Evolutionary conservation across 2,113 vertebrate species (phyloP).

Genomic region (Syngnathoides biaculeatus): DNA sequence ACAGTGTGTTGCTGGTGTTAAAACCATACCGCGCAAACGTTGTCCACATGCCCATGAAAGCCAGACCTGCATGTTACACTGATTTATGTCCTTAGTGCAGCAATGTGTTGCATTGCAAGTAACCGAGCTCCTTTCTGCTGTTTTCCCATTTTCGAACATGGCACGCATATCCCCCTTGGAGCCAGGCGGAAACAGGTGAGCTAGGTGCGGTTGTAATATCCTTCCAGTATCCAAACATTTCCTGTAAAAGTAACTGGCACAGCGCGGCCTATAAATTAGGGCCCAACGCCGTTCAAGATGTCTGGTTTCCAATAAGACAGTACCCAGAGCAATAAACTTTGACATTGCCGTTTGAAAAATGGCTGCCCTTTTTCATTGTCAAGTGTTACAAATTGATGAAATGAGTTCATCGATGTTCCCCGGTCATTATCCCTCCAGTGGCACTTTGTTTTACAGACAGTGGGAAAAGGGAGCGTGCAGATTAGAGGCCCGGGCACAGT

Average conservation of each 20-base stretch:
- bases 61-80: conserved; percentile 54
- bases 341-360: conserved; percentile 89
- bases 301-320: conserved; percentile 82
- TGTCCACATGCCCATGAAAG: conserved; percentile 20
- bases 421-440: conserved; percentile 92
- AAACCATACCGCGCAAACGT: not conserved
- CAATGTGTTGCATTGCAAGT: conserved; percentile 72
- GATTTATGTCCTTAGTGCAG: conserved; percentile 80
- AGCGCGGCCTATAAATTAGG: conserved; percentile 93
- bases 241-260: conserved; percentile 96
- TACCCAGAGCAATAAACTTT: conserved; percentile 84
- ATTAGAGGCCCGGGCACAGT: conserved; percentile 86
- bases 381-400: conserved; percentile 94
- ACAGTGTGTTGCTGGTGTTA: not conserved
- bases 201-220: conserved; percentile 96
- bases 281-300: conserved; percentile 84
- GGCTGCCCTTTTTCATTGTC: conserved; percentile 84
- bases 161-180: conserved; percentile 89
- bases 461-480: conserved; percentile 84
- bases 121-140: conserved; percentile 37
- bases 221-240: conserved; percentile 97
- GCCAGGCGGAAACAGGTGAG: conserved; percentile 76
- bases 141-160: conserved; percentile 78
- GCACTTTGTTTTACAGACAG: conserved; percentile 95
- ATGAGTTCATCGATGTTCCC: conserved; percentile 90